These are phyloP conservation scores for Platycheirus rosarum DNA, from an alignment of 2,888 invertebrate genomes.

Conservation along the genomic window DNA sequence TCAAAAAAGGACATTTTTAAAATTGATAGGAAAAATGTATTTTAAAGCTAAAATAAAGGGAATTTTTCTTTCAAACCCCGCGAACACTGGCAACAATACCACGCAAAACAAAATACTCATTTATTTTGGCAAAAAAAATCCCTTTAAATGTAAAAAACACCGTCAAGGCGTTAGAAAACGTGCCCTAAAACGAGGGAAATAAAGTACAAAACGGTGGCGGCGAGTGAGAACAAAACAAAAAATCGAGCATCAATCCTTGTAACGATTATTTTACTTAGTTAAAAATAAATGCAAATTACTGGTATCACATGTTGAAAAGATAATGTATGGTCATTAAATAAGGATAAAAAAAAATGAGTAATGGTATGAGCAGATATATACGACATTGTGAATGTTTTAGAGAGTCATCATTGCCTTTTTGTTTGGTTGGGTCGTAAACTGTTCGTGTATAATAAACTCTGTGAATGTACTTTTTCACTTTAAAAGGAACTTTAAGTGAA, in stretches of 20 bases:
- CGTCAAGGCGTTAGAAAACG: constrained; percentile 44
- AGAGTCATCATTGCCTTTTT: not conserved
- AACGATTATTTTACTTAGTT: constrained; percentile 69
- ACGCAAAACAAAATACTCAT: constrained; percentile 1
- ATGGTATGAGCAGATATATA: constrained; percentile 46
- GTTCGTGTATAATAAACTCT: not conserved
- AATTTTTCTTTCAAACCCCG: no score
- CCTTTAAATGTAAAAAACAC: constrained; percentile 54
- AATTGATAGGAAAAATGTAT: no score
- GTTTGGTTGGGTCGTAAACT: constrained; percentile 25
- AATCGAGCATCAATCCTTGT: constrained; percentile 57
- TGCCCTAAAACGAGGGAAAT: constrained; percentile 6
- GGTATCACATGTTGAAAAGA: constrained; percentile 67
- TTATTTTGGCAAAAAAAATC: constrained; percentile 4
- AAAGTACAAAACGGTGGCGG: not conserved
- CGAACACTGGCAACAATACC: no score
- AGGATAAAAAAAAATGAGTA: constrained; percentile 60
- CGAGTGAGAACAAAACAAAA: not conserved
- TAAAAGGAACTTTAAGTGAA: no score
- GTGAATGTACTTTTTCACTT: not conserved
- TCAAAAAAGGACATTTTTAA: no score
- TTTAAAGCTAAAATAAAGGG: no score
- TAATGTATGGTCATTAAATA: constrained; percentile 69
- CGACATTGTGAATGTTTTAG: constrained; percentile 30
- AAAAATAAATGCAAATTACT: constrained; percentile 69